These are phyloP conservation scores for Crioceris asparagi DNA, from an alignment of 2,888 invertebrate genomes.

Conservation along the genomic window DNA sequence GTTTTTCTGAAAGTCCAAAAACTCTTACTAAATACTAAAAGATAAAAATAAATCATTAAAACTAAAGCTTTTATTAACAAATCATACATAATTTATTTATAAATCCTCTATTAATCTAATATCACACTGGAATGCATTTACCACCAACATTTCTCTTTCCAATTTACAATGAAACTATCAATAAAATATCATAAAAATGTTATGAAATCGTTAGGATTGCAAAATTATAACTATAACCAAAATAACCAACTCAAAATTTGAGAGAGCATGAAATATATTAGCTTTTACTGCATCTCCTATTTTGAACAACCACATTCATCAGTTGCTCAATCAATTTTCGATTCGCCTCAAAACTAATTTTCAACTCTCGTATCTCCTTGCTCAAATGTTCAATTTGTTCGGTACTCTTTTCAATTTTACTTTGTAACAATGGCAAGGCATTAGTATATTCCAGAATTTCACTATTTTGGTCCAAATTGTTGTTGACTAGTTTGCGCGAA, in stretches of 20 bases:
- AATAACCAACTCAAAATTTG: too few species aligned
- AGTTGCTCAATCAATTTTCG: constrained; percentile 33
- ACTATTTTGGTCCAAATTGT: constrained; percentile 39
- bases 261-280: constrained; percentile 12
- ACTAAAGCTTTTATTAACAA: too few species aligned
- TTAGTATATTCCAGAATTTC: constrained; percentile 36
- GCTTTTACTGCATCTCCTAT: constrained; percentile 16
- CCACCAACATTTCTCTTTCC: too few species aligned
- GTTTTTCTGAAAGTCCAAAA: background rate
- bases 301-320: constrained; percentile 26
- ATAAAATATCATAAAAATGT: too few species aligned
- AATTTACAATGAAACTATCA: too few species aligned
- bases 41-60: background rate
- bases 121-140: background rate
- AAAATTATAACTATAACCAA: too few species aligned
- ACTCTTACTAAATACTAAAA: background rate
- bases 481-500: constrained; percentile 52
- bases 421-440: constrained; percentile 47
- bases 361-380: constrained; percentile 56
- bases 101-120: too few species aligned
- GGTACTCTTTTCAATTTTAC: constrained; percentile 55
- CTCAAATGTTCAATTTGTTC: constrained; percentile 56
- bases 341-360: constrained; percentile 18
- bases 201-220: too few species aligned
- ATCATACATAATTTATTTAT: too few species aligned